These are phyloP conservation scores for Dorcus parallelipipedus DNA, from an alignment of 2,888 invertebrate species.

Conservation along the genomic window DNA sequence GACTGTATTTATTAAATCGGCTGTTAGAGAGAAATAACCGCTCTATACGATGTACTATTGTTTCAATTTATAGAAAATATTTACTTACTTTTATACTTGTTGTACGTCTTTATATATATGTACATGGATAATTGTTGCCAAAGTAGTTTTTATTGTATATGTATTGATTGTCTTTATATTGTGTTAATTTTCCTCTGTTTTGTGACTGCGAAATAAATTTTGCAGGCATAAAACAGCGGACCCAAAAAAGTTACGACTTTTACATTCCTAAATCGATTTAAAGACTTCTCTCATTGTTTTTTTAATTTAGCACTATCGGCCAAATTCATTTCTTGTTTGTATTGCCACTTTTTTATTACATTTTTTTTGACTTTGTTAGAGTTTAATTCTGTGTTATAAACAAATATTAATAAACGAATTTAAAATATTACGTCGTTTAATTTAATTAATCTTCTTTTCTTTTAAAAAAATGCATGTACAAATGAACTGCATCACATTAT, in stretches of 20 bases:
- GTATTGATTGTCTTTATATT: slow-evolving; percentile 6
- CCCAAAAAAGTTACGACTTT: too few relatives aligned
- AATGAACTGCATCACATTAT: background rate
- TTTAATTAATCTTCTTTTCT: too few relatives aligned
- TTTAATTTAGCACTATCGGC: background rate
- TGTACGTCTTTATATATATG: slow-evolving; percentile 16
- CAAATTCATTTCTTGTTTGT: too few relatives aligned
- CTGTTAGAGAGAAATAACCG: slow-evolving; percentile 16
- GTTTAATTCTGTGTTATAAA: slow-evolving; percentile 14
- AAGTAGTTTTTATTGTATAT: slow-evolving; percentile 16
- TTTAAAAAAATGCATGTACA: background rate
- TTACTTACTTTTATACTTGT: slow-evolving; percentile 24
- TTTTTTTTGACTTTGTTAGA: slow-evolving; percentile 14
- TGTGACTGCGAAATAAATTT: background rate
- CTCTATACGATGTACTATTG: slow-evolving; percentile 15
- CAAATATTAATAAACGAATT: slow-evolving; percentile 15
- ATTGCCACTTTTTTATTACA: slow-evolving; percentile 1
- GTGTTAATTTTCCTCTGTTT: background rate
- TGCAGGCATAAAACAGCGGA: background rate
- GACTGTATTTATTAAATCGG: slow-evolving; percentile 14
- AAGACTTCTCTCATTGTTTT: slow-evolving; percentile 6
- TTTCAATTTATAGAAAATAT: slow-evolving; percentile 20
- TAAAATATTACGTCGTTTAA: too few relatives aligned
- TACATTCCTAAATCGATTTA: background rate
- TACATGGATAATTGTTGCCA: slow-evolving; percentile 18